Base-by-base conservation (phyloP, 2,888 invertebrate genomes). In the Drosophila borealis region DNA sequence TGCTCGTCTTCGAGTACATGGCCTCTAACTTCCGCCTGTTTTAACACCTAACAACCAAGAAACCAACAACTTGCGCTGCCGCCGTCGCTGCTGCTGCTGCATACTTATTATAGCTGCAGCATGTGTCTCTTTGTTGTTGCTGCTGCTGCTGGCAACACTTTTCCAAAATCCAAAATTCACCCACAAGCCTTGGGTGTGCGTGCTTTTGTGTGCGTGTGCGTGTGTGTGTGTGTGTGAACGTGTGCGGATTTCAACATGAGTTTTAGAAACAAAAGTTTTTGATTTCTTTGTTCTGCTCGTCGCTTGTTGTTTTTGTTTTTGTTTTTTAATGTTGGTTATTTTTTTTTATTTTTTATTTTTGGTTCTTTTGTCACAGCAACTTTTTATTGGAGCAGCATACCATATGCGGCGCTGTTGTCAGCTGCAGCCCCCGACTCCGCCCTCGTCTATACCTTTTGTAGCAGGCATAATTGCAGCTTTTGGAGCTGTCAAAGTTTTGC, bases 231-330 rank as follows among this genome's bases (percentile, higher is more conserved):
- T 56, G 54, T 74, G 59, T 67, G 39, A 68, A 65, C 68, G 84
- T 78, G 85, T 73, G 70, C 61, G 59, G 68, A 77, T 77, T 87
- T 81, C 74, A 84, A 84, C 89, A 87, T 87, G 85, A 85, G 85
- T 85, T 85, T 84, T 89, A 87, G 85, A 85, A 85, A 85, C 89
- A 85, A 89, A 85, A 85, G 88, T 85, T 85, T 85, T 83, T 87
- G 80, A 80, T 84, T 84, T 87, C 87, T 87, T 87, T 81, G 81
- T 79, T 71, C 76, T 46, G 66, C 54, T 44, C 55, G 78, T 72
- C 56, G 66, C 60, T 54, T 64, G 68, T 70, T 76, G 70, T 76
- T 81, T 42, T 46, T 55, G 48, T 45, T 54, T n/a, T 49, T 56
- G 9, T 54, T 53, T 3, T 33, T 45, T 21, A 53, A 51, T 51